These are phyloP conservation scores for Lampris megalopsis DNA, from an alignment of 2,113 vertebrate species.

Conservation along the genomic window DNA sequence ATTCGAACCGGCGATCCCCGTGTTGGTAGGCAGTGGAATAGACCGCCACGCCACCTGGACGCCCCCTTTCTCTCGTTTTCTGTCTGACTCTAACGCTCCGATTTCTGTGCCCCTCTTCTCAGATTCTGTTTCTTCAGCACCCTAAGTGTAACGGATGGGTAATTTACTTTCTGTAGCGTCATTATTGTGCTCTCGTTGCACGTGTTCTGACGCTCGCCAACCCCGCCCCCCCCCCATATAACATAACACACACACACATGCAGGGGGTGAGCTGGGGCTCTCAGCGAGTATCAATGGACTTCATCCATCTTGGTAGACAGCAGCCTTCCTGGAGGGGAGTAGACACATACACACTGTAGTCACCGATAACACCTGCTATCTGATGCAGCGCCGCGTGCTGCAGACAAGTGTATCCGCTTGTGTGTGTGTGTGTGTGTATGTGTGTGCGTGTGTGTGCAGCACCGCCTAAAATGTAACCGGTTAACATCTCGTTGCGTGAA, in stretches of 20 bases:
- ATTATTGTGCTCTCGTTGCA: not conserved
- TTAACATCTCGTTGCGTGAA: no score
- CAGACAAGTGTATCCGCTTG: constrained; percentile 50
- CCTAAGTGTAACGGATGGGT: not conserved
- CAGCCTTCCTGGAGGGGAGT: constrained; percentile 63
- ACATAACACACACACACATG: constrained; percentile 24
- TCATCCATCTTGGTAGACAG: constrained; percentile 71
- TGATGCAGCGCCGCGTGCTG: constrained; percentile 49
- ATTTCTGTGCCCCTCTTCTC: not conserved
- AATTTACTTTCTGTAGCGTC: not conserved
- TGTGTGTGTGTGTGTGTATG: constrained; percentile 35
- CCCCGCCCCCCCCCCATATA: constrained; percentile 21
- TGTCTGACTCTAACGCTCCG: no score
- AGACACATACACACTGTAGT: constrained; percentile 54
- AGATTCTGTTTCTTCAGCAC: not conserved
- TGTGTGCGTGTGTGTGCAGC: no score
- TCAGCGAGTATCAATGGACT: constrained; percentile 65
- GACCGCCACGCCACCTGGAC: no score
- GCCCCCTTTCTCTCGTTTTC: no score
- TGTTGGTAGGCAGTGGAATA: no score
- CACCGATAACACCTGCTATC: constrained; percentile 70
- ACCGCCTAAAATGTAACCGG: no score
- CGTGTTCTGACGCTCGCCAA: not conserved
- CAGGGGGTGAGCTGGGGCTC: constrained; percentile 52
- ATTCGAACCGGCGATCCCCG: no score